These are phyloP conservation scores for Aeoliscus strigatus DNA, from an alignment of 2,797 vertebrate species.

Conservation along the genomic window DNA sequence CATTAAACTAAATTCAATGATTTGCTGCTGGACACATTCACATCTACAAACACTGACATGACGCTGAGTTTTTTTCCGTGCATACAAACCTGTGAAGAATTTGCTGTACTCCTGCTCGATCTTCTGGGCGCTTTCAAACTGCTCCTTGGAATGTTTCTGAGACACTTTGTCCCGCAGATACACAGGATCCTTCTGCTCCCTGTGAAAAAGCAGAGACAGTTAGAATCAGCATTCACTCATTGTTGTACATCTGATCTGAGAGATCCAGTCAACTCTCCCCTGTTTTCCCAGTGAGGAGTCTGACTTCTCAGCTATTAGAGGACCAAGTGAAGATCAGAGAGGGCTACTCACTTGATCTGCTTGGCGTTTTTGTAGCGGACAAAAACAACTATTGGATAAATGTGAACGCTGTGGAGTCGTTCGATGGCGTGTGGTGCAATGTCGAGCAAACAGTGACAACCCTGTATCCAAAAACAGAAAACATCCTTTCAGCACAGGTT, in stretches of 20 bases:
- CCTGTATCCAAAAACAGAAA: conserved; percentile 65
- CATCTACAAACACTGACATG: no score
- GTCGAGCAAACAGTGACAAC: conserved; percentile 95
- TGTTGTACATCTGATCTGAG: conserved; percentile 1
- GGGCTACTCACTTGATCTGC: conserved; percentile 91
- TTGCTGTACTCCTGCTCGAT: conserved; percentile 96
- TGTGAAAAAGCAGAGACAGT: conserved; percentile 35
- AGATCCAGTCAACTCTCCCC: background rate
- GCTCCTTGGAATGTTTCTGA: conserved; percentile 99
- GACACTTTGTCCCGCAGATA: conserved; percentile 97
- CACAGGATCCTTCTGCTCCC: conserved; percentile 93
- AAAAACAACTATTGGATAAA: conserved; percentile 96
- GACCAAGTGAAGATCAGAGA: no score
- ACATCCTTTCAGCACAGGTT: background rate
- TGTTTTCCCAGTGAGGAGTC: conserved; percentile 3
- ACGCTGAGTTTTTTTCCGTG: no score
- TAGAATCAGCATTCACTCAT: background rate
- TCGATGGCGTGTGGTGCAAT: conserved; percentile 95
- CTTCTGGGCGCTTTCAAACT: conserved; percentile 93
- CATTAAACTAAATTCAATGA: no score
- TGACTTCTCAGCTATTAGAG: no score
- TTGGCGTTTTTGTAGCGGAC: conserved; percentile 98
- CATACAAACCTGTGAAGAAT: conserved; percentile 95
- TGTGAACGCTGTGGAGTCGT: conserved; percentile 91
- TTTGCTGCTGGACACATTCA: no score